These are phyloP conservation scores for Theocolax elegans DNA, from an alignment of 1,140 invertebrate genomes.

Conservation along the genomic window DNA sequence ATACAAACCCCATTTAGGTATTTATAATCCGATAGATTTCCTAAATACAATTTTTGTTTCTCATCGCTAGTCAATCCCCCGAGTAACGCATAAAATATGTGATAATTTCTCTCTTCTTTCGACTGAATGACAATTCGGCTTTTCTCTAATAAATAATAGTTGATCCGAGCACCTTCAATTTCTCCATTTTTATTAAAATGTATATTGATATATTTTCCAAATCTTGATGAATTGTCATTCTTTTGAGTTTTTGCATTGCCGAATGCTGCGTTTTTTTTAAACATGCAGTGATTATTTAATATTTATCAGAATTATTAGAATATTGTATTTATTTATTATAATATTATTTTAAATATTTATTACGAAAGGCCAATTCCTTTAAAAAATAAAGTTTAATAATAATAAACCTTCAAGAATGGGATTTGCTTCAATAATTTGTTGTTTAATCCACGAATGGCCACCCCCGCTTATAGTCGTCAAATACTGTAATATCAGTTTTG, in stretches of 20 bases:
- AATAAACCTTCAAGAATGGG: conserved; percentile 81
- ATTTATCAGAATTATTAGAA: not conserved
- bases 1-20: conserved; percentile 83
- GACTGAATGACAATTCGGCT: conserved; percentile 91
- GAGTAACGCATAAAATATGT: conserved; percentile 95
- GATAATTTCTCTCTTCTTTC: conserved; percentile 92
- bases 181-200: conserved; percentile 87
- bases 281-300: conserved; percentile 36
- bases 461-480: conserved; percentile 92
- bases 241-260: conserved; percentile 96
- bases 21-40: conserved; percentile 77
- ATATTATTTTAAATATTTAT: too few species aligned
- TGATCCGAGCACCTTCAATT: conserved; percentile 94
- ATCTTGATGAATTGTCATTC: conserved; percentile 96
- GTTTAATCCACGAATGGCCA: conserved; percentile 98
- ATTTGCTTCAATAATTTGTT: conserved; percentile 89
- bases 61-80: conserved; percentile 85
- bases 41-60: conserved; percentile 81
- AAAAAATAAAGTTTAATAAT: not conserved
- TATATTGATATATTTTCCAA: conserved; percentile 97
- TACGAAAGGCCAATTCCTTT: too few species aligned
- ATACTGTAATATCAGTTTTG: conserved; percentile 97
- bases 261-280: conserved; percentile 75
- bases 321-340: too few species aligned
- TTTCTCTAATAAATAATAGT: conserved; percentile 96